These are phyloP conservation scores for Lipophrys pholis DNA, from an alignment of 2,113 vertebrate genomes.

Conservation along the genomic window DNA sequence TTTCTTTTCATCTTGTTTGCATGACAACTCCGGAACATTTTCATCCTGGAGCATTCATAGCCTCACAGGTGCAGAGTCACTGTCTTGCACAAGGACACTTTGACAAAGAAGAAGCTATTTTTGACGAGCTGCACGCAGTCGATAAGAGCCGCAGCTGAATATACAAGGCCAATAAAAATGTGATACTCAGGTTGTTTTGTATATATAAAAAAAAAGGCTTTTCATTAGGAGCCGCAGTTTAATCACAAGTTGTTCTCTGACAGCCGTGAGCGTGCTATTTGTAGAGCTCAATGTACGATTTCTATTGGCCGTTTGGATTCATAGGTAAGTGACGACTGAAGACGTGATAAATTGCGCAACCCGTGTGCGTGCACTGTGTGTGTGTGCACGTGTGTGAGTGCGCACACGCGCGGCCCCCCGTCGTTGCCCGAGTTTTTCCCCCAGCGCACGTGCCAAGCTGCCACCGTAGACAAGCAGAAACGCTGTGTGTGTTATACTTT, in stretches of 20 bases:
- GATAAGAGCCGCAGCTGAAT: slow-evolving; percentile 35
- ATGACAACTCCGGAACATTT: slow-evolving; percentile 14
- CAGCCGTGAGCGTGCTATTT: slow-evolving; percentile 24
- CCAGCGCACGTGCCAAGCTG: not conserved
- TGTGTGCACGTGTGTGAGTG: not conserved
- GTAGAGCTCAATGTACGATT: slow-evolving; percentile 20
- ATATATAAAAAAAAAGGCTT: slow-evolving; percentile 40
- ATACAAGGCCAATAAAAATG: slow-evolving; percentile 13
- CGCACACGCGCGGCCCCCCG: not conserved
- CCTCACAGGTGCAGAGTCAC: not conserved
- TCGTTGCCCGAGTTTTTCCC: not conserved
- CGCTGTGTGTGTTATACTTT: not conserved
- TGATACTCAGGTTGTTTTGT: slow-evolving; percentile 7
- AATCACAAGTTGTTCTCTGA: slow-evolving; percentile 13
- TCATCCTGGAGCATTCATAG: slow-evolving; percentile 11
- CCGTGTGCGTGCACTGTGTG: not conserved
- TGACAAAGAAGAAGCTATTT: slow-evolving; percentile 60
- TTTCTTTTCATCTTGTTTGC: not conserved
- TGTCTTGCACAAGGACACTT: slow-evolving; percentile 28
- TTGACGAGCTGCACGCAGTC: slow-evolving; percentile 24
- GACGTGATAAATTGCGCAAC: not conserved
- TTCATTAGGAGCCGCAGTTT: slow-evolving; percentile 11
- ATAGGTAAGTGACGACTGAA: slow-evolving; percentile 5
- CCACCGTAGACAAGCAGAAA: not conserved
- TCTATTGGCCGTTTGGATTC: slow-evolving; percentile 20